phyloP scores from a whole-genome alignment of 2,113 vertebrate genomes.

The human region DNA sequence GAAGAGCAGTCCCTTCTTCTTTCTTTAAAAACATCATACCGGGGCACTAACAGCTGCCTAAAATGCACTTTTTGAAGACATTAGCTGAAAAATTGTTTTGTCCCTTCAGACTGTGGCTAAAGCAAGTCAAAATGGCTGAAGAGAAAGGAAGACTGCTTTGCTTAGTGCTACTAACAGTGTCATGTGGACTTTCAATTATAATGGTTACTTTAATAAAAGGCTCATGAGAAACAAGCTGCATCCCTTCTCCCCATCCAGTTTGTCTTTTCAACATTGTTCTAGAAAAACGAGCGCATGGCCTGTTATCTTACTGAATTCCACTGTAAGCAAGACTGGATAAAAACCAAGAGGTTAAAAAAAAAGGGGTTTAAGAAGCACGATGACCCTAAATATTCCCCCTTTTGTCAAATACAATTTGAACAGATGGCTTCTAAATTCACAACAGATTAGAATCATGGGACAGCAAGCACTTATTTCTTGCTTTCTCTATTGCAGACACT shows the following conservation, averaged over 20 bases:
- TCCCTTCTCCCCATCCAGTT: not conserved
- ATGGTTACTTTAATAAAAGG: not conserved
- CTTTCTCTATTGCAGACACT: not conserved
- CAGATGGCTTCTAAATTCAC: not conserved
- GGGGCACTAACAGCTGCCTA: not conserved
- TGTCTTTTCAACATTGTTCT: not conserved
- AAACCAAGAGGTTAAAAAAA: not conserved
- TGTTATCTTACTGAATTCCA: not conserved
- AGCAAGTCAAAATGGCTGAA: not conserved
- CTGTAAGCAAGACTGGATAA: not conserved
- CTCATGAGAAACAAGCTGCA: not conserved
- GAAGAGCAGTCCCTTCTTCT: conserved; percentile 1
- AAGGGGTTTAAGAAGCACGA: not conserved
- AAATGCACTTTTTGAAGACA: conserved; percentile 39
- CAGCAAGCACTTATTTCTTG: not conserved
- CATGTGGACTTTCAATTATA: not conserved
- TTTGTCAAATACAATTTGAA: not conserved
- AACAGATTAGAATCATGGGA: not conserved
- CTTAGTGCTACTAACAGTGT: not conserved
- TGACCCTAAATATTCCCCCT: not conserved
- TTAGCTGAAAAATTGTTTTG: not conserved
- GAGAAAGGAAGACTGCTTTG: not conserved
- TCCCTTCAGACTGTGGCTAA: not conserved
- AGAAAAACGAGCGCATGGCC: not conserved
- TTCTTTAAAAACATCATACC: not conserved